phyloP scores from a whole-genome alignment of 2,113 vertebrate species.

The Promerops cafer region DNA sequence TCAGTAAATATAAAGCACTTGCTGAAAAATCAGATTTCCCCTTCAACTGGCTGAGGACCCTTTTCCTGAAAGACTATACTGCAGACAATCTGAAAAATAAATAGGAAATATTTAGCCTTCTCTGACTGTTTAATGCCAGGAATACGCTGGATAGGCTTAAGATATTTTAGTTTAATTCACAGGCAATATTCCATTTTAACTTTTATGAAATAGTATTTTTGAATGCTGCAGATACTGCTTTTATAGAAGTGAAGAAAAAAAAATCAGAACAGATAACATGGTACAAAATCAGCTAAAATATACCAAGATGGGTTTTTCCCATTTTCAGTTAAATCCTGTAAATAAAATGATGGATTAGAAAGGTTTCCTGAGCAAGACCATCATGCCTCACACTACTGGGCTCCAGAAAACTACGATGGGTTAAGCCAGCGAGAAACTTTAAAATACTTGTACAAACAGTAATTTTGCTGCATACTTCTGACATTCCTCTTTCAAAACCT shows the following conservation, averaged over 20 bases:
- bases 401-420: not conserved
- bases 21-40: not conserved
- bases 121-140: not conserved
- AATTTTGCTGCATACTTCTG: not conserved
- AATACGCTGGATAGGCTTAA: not conserved
- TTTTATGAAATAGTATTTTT: not conserved
- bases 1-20: slow-evolving; percentile 36
- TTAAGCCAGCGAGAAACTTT: not conserved
- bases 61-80: slow-evolving; percentile 18
- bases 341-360: not conserved
- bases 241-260: not conserved
- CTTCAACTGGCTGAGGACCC: slow-evolving; percentile 39
- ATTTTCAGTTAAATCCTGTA: not conserved
- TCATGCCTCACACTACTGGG: not conserved
- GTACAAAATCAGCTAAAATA: not conserved
- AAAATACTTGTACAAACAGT: not conserved
- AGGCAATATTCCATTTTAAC: not conserved
- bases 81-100: slow-evolving; percentile 55
- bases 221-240: not conserved
- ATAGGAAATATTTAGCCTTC: slow-evolving; percentile 45
- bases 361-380: not conserved
- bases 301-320: not conserved
- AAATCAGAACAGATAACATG: not conserved
- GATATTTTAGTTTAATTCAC: slow-evolving; percentile 11
- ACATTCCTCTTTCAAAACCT: not conserved